Conservation (phyloP, 2,888 invertebrate genomes). For the Mesorhabditis sp. region DNA sequence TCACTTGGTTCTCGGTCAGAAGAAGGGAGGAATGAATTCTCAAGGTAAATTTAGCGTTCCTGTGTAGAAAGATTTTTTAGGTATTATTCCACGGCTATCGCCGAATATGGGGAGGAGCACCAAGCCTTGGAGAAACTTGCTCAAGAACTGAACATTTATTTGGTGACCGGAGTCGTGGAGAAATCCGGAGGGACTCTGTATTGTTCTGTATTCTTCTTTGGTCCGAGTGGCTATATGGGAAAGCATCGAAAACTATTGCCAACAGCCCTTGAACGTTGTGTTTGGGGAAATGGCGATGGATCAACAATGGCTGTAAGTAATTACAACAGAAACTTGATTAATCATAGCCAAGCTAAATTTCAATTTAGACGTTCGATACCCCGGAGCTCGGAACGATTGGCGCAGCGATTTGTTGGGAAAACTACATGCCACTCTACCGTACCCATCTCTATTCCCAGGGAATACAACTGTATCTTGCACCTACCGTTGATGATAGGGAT, state of each 20-base stretch:
- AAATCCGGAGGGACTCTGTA: constrained; percentile 44
- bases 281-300: constrained; percentile 52
- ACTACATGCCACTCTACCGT: constrained; percentile 48
- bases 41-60: constrained; percentile 13
- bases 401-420: constrained; percentile 53
- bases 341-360: too few species aligned
- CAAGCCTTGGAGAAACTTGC: constrained; percentile 25
- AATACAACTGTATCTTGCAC: constrained; percentile 49
- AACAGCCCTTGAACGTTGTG: constrained; percentile 48
- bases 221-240: constrained; percentile 37
- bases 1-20: constrained; percentile 40
- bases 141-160: constrained; percentile 20
- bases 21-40: constrained; percentile 49
- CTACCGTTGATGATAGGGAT: constrained; percentile 52
- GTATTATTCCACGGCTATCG: constrained; percentile 44
- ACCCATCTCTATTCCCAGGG: constrained; percentile 37
- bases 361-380: constrained; percentile 25
- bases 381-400: constrained; percentile 39
- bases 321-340: too few species aligned
- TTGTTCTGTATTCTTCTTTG: constrained; percentile 51
- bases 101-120: constrained; percentile 36
- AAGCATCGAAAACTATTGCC: constrained; percentile 51
- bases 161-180: constrained; percentile 51
- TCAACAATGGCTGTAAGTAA: constrained; percentile 44
- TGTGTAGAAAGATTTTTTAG: constrained; percentile 12